Base-by-base conservation (phyloP, 64 coral and sea anemone species). In the Platygyra sinensis region DNA sequence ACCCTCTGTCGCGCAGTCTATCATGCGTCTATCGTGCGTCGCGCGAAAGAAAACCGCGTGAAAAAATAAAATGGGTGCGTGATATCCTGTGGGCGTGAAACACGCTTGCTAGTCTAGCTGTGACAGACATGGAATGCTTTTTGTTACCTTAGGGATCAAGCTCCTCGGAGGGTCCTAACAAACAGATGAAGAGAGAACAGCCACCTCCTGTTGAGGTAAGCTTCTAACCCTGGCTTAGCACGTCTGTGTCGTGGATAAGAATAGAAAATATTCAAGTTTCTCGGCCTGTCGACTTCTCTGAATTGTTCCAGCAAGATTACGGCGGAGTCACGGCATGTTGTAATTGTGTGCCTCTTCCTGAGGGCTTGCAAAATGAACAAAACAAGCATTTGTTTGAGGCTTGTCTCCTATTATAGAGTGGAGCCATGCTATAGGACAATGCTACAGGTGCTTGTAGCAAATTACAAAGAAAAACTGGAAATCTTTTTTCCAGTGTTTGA, bases 131-230 rank as follows among this genome's bases (percentile, higher is more conserved):
- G 10, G 65, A 69, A 69, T 27, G 11, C 0, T 25, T 85, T 42
- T 39, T 32, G 3, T 85, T 85, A 0, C 31, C 32, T 27, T 69
- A 85, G 81, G 81, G 33, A 27, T 85, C 81, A 16, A 69, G 62
- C 13, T 51, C 62, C 18, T 85, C 81, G 18, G 81, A 85, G 22
- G 31, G 81, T 71, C 62, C 36, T 46, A 85, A 71, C 33, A 85
- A 85, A 63, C 62, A 69, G 10, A 85, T 85, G 10, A 85, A 85
- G 33, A 85, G 81, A 51, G 81, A 85, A 10, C 62, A 60, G 60
- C 10, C 81, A 7, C 81, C 81, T 13, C 81, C 81, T 8, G 81
- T 85, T 14, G 81, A 85, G 81, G 81, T 85, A 69, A 71, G 38
- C 22, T 69, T 67, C 0, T 69, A 6, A 69, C 5, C 65, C 20